Percentiles rank a stretch among this genome's conserved stretches.
These are phyloP conservation scores for Procambarus virginalis DNA, from an alignment of 1,140 invertebrate species.

Conservation along the genomic window DNA sequence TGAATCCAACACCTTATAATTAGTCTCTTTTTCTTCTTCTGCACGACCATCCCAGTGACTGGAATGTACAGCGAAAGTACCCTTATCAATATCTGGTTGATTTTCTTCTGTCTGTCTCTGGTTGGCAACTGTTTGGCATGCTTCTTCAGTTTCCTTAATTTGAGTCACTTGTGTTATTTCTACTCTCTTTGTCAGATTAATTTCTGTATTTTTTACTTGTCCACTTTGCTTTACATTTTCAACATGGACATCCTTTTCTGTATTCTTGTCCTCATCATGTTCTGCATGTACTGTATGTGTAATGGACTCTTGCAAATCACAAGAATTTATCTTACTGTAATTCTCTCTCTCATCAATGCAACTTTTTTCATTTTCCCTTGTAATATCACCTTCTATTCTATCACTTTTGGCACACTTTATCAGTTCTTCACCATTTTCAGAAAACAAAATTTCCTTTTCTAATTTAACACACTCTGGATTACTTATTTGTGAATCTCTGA, in stretches of 20 bases:
- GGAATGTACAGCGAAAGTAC: too few species aligned
- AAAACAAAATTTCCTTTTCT: background rate
- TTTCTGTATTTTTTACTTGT: background rate
- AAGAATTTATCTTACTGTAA: background rate
- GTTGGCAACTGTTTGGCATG: background rate
- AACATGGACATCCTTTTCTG: background rate
- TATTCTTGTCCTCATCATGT: background rate
- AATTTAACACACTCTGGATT: background rate
- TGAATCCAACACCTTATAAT: background rate
- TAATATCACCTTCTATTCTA: background rate
- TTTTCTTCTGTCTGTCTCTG: background rate
- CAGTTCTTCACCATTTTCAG: background rate
- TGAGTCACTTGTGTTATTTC: background rate
- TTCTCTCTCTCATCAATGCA: background rate
- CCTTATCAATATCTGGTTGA: background rate
- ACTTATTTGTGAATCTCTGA: background rate
- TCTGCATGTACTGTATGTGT: background rate
- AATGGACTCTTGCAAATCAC: background rate
- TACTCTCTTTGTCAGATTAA: background rate
- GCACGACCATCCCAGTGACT: too few species aligned
- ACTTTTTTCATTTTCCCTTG: background rate
- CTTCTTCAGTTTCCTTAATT: slow-evolving; percentile 6
- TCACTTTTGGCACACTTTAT: background rate
- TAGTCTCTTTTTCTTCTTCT: background rate
- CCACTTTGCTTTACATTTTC: background rate